A percentile compares a stretch with the other conserved stretches of the same genome.
phyloP scores from a whole-genome alignment of 2,113 vertebrate species.

The Lepidothrix coronata region DNA sequence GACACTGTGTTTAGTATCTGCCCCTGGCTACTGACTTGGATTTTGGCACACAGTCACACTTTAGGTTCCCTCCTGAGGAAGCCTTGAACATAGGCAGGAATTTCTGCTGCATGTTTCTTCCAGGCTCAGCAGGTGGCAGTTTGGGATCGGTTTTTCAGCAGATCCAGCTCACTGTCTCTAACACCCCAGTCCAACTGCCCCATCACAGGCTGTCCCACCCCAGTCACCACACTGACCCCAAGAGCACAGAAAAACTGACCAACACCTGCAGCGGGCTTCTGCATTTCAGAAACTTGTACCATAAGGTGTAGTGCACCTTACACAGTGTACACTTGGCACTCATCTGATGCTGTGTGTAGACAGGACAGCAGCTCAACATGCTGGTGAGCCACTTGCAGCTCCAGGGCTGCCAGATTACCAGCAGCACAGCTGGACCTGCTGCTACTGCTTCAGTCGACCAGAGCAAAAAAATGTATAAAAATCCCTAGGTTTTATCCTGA shows the following conservation, averaged over 20 bases:
- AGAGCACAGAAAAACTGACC: not conserved
- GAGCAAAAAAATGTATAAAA: not conserved
- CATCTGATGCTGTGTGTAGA: fast-evolving
- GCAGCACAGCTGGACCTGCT: not conserved
- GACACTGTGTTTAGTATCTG: not conserved
- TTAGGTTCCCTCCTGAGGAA: fast-evolving
- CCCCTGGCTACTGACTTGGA: fast-evolving
- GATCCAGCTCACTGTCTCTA: not conserved
- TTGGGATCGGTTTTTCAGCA: not conserved
- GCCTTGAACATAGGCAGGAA: fast-evolving
- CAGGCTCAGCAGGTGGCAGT: not conserved
- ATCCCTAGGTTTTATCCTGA: not conserved
- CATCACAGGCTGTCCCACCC: not conserved
- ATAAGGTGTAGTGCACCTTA: not conserved
- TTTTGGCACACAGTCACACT: fast-evolving
- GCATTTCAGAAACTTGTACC: not conserved
- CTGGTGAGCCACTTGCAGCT: not conserved
- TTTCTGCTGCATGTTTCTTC: not conserved
- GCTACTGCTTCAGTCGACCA: not conserved
- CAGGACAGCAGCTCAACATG: fast-evolving
- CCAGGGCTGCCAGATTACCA: not conserved
- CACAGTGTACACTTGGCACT: fast-evolving
- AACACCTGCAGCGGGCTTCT: not conserved
- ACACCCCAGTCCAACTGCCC: fast-evolving
- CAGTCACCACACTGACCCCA: not conserved